phyloP scores from a whole-genome alignment of 2,797 vertebrate species.

The Eurystomus glaucurus region DNA sequence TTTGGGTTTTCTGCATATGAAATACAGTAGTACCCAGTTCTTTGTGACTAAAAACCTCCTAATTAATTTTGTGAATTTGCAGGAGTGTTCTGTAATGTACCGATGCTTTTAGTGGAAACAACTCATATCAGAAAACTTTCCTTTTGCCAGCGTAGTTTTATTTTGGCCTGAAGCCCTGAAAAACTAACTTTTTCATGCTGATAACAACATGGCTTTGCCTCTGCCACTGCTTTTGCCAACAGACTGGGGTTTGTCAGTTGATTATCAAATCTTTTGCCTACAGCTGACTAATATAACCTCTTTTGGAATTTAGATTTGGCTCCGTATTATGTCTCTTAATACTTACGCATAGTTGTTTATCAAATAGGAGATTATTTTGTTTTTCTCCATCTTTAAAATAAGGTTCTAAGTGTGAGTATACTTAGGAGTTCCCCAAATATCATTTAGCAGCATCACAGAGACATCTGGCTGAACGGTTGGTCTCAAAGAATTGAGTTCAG shows the following conservation, averaged over 20 bases:
- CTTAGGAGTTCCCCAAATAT: neutral
- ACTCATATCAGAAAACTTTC: neutral
- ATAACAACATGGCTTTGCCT: neutral
- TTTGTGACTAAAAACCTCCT: neutral
- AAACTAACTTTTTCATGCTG: neutral
- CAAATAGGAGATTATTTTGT: neutral
- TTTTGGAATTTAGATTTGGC: neutral
- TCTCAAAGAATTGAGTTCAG: neutral
- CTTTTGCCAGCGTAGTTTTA: neutral
- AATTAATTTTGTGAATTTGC: neutral
- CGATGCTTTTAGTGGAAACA: neutral
- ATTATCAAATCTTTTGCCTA: neutral
- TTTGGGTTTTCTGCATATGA: neutral
- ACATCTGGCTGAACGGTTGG: neutral
- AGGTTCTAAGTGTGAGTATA: neutral
- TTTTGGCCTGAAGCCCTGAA: neutral
- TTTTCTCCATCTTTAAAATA: constrained; percentile 8
- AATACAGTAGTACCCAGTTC: neutral
- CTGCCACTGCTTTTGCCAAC: neutral
- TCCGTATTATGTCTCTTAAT: fast-evolving
- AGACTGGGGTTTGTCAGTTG: neutral
- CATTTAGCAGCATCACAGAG: neutral
- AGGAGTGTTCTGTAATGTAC: neutral
- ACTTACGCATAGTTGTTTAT: neutral
- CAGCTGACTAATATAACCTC: neutral